phyloP scores from a whole-genome alignment of 2,113 vertebrate genomes.

The Colius striatus region DNA sequence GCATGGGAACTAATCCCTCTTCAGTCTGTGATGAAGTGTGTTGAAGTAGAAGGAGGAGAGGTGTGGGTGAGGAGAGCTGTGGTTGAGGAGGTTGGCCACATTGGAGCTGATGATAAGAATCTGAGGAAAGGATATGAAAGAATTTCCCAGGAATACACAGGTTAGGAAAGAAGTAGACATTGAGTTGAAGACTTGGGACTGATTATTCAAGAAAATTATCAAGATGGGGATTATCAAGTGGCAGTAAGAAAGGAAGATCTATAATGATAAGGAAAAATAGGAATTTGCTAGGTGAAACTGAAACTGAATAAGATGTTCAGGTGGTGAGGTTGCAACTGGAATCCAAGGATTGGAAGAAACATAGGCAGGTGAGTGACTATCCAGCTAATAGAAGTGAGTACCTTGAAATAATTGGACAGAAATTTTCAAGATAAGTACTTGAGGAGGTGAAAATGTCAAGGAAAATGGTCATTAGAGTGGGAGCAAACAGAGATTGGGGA shows the following conservation, averaged over 20 bases:
- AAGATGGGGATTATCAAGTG: neutral
- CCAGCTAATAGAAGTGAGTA: neutral
- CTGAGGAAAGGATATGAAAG: neutral
- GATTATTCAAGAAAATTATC: neutral
- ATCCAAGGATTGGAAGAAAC: neutral
- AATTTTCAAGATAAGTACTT: neutral
- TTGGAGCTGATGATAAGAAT: neutral
- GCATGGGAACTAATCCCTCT: neutral
- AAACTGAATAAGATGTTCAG: neutral
- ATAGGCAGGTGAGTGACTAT: neutral
- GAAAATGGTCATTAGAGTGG: neutral
- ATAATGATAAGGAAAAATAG: neutral
- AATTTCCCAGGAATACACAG: neutral
- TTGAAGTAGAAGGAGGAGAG: neutral
- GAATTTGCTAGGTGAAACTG: neutral
- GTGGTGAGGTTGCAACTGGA: neutral
- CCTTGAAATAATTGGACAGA: neutral
- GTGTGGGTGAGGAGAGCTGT: neutral
- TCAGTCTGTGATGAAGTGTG: neutral
- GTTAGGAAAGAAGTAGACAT: neutral
- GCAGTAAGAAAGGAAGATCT: neutral
- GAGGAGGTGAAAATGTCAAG: neutral
- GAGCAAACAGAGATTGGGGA: neutral
- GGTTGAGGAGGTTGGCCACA: neutral
- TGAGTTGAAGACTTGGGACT: neutral